Conservation (phyloP, 1,140 invertebrate species). For the Zeugodacus cucurbitae region DNA sequence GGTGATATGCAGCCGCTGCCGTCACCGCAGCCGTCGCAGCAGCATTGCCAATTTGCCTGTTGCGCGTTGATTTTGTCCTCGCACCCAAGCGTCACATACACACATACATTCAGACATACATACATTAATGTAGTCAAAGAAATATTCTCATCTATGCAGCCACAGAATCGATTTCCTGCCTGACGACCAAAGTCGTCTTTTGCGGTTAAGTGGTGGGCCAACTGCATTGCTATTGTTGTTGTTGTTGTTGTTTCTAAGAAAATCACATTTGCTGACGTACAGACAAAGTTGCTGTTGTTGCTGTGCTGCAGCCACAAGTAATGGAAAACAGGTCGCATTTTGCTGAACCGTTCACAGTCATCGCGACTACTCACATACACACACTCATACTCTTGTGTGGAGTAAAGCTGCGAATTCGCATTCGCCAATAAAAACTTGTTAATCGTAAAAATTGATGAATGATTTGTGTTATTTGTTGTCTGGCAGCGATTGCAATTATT, state of each 20-base stretch:
- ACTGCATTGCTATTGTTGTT: background rate
- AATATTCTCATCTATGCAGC: background rate
- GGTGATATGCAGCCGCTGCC: background rate
- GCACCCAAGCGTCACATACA: background rate
- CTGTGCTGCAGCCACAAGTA: background rate
- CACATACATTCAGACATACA: background rate
- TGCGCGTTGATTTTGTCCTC: background rate
- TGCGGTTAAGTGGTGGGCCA: conserved; percentile 26
- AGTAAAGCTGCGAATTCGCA: background rate
- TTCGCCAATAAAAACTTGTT: conserved; percentile 37
- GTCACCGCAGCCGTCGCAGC: background rate
- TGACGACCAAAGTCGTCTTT: background rate
- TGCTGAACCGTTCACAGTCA: background rate
- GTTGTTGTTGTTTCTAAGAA: conserved; percentile 22
- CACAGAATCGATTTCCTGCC: conserved; percentile 34
- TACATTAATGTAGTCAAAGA: background rate
- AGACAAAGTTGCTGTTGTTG: background rate
- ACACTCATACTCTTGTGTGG: background rate
- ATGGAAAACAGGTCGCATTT: background rate
- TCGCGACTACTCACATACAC: background rate
- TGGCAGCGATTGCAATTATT: conserved; percentile 39
- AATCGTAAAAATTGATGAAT: conserved; percentile 32
- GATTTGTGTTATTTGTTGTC: conserved; percentile 15
- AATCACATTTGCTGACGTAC: conserved; percentile 21
- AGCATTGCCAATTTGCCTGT: conserved; percentile 18